phyloP scores from a whole-genome alignment of 2,888 invertebrate species.

The Podotricha telesiphe region DNA sequence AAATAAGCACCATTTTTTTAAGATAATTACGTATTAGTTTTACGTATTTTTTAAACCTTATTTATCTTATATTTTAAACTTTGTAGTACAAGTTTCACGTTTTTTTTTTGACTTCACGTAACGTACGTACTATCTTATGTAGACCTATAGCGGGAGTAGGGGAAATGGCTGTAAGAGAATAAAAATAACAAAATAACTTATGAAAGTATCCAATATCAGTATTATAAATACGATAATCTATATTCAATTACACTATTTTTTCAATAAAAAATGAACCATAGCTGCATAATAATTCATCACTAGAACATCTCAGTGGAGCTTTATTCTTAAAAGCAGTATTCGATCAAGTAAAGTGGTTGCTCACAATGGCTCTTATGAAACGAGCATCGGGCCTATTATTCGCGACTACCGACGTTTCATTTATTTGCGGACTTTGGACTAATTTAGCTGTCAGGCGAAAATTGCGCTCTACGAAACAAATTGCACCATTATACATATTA shows the following conservation, averaged over 20 bases:
- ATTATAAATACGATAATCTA: not conserved
- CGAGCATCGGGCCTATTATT: conserved; percentile 46
- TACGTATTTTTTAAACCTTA: too few relatives aligned
- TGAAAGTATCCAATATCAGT: not conserved
- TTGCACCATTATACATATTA: conserved; percentile 53
- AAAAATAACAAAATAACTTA: too few relatives aligned
- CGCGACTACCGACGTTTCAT: conserved; percentile 53
- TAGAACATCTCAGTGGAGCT: conserved; percentile 26
- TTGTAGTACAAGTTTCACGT: too few relatives aligned
- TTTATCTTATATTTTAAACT: too few relatives aligned
- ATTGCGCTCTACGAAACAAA: conserved; percentile 54
- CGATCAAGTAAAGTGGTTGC: conserved; percentile 43
- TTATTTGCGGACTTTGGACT: conserved; percentile 60
- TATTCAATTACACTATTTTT: not conserved
- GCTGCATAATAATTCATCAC: conserved; percentile 22
- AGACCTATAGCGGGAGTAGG: too few relatives aligned
- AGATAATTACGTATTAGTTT: too few relatives aligned
- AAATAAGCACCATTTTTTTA: too few relatives aligned
- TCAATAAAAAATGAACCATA: conserved; percentile 18
- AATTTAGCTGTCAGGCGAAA: conserved; percentile 65
- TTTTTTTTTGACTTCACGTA: too few relatives aligned
- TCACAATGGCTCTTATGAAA: conserved; percentile 43
- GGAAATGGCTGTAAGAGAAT: too few relatives aligned
- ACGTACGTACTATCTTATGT: too few relatives aligned
- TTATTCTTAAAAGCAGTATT: conserved; percentile 41